These are phyloP conservation scores for Proales similis DNA, from an alignment of 1,140 invertebrate species.

Conservation along the genomic window DNA sequence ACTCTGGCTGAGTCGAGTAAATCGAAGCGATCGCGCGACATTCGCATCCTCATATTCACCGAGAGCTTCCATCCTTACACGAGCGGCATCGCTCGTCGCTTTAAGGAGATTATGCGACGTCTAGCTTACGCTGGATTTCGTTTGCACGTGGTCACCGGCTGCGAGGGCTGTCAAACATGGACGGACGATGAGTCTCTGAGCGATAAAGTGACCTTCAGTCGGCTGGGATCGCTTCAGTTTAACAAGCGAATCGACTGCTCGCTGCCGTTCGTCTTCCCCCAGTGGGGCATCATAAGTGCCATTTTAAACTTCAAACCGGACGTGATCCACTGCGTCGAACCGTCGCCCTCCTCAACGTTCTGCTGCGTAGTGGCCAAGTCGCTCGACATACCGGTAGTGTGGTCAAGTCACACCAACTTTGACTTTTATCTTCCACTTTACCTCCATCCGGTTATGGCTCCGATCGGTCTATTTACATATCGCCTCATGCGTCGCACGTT, in stretches of 20 bases:
- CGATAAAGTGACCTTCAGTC: background rate
- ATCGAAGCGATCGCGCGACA: background rate
- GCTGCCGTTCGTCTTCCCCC: slow-evolving; percentile 32
- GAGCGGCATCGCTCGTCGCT: slow-evolving; percentile 32
- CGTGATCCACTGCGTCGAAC: slow-evolving; percentile 27
- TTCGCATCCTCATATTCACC: slow-evolving; percentile 29
- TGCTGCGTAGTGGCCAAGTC: background rate
- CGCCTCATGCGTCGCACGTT: slow-evolving; percentile 2
- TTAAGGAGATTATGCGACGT: slow-evolving; percentile 37
- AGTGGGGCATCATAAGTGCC: slow-evolving; percentile 9
- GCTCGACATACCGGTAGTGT: slow-evolving; percentile 34
- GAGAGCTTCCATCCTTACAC: slow-evolving; percentile 38
- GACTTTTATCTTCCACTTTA: slow-evolving; percentile 35
- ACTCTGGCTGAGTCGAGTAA: too few species aligned
- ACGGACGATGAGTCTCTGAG: background rate
- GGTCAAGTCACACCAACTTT: slow-evolving; percentile 35
- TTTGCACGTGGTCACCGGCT: slow-evolving; percentile 36
- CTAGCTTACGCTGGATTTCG: background rate
- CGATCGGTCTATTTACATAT: slow-evolving; percentile 1
- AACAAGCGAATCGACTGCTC: slow-evolving; percentile 26
- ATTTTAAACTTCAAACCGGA: slow-evolving; percentile 34
- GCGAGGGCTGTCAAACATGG: slow-evolving; percentile 23
- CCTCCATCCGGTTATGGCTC: slow-evolving; percentile 4
- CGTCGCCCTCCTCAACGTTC: slow-evolving; percentile 28
- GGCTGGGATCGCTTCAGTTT: slow-evolving; percentile 28